phyloP scores from a whole-genome alignment of 2,113 vertebrate genomes.

The Prionailurus viverrinus region DNA sequence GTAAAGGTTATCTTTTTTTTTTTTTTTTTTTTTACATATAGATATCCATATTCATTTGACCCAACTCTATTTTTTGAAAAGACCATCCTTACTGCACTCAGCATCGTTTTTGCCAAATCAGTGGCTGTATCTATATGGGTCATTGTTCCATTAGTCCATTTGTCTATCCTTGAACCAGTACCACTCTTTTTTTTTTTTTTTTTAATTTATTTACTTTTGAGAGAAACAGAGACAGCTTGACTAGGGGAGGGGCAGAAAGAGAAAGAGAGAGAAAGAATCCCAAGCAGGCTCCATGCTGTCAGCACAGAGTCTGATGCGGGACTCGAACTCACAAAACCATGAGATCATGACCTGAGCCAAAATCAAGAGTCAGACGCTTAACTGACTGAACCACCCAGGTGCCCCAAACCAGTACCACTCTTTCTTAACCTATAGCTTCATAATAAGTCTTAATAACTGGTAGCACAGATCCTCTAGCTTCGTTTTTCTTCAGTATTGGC shows the following conservation, averaged over 20 bases:
- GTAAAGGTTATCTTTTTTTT: background rate
- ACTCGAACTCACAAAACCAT: too few relatives aligned
- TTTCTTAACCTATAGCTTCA: background rate
- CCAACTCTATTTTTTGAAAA: background rate
- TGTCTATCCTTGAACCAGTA: background rate
- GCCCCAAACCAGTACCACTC: background rate
- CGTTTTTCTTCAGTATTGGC: background rate
- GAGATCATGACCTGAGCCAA: too few relatives aligned
- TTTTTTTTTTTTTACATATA: background rate
- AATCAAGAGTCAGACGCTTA: too few relatives aligned
- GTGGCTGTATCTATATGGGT: background rate
- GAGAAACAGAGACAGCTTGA: too few relatives aligned
- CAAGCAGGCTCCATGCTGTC: too few relatives aligned
- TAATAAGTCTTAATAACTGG: background rate
- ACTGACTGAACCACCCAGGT: too few relatives aligned
- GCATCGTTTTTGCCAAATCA: background rate
- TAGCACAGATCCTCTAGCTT: constrained; percentile 8
- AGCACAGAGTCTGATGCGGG: too few relatives aligned
- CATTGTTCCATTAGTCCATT: background rate
- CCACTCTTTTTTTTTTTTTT: background rate
- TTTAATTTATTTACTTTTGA: too few relatives aligned
- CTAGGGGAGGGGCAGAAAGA: too few relatives aligned
- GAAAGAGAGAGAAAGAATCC: too few relatives aligned
- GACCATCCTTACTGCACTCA: background rate
- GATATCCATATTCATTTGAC: background rate